A percentile compares a stretch with the other conserved stretches of the same genome.
Evolutionary conservation across 1,140 invertebrate species (phyloP).

Genomic region (Agraylea sexmaculata): DNA sequence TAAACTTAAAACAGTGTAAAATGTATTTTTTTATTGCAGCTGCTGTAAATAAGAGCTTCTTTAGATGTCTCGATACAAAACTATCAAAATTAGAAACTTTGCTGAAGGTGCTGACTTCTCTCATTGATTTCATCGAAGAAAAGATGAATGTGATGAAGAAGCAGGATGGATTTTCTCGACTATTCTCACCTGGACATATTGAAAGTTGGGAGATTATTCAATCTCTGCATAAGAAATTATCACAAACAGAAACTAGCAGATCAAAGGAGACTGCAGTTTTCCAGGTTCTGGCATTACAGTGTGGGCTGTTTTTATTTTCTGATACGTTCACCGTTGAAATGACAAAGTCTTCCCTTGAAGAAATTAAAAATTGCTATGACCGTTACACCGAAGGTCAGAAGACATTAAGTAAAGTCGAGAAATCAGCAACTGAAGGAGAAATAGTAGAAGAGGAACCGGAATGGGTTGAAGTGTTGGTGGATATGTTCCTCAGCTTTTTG

Average conservation of each 20-base stretch:
- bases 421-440: constrained; percentile 22
- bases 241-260: constrained; percentile 29
- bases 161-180: constrained; percentile 31
- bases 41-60: constrained; percentile 39
- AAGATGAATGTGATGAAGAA: constrained; percentile 38
- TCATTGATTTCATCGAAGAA: constrained; percentile 43
- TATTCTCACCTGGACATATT: constrained; percentile 40
- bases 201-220: constrained; percentile 50
- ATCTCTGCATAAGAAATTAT: constrained; percentile 33
- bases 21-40: constrained; percentile 12
- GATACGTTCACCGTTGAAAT: constrained; percentile 47
- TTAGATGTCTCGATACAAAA: constrained; percentile 49
- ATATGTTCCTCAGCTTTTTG: constrained; percentile 60
- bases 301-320: constrained; percentile 58
- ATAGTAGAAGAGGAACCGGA: constrained; percentile 44
- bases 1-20: neutral
- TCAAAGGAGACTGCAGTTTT: constrained; percentile 44
- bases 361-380: constrained; percentile 56
- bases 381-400: constrained; percentile 41
- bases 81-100: constrained; percentile 48
- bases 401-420: constrained; percentile 27
- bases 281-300: constrained; percentile 52
- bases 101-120: constrained; percentile 40
- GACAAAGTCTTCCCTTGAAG: constrained; percentile 50
- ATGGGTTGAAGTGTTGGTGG: constrained; percentile 70